Base-by-base conservation (phyloP, 1,140 invertebrate species). In the Achatina immaculata region DNA sequence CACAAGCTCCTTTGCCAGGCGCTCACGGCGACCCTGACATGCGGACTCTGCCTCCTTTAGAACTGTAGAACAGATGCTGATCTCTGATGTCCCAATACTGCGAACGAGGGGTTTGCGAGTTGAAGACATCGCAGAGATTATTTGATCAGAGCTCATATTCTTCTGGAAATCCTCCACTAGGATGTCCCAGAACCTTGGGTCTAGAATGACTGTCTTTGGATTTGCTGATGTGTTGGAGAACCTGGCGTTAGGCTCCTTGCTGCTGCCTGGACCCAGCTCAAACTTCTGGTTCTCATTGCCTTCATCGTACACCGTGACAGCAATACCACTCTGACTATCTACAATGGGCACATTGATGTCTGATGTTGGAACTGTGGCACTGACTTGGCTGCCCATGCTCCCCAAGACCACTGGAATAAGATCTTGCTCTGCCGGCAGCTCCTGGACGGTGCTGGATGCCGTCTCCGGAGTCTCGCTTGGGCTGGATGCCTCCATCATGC, bases 141-240 rank as follows among this genome's bases (percentile, higher is more conserved):
- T 81, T 69, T 83, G 82, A 31, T 83, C 80, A 7, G 82, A 81
- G 36, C 74, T 83, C 82, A 83, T 83, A 62, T 83, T 83, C 34
- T 83, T 83, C 82, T 83, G 82, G 66, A 83, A 83, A 73, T 83
- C 82, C 38, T 83, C 82, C 14, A 83, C 82, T 55, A 83, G 40
- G 65, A 83, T 83, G 14, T 83, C 82, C 82, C 82, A 83, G 69
- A 83, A 83, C n/a, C 80, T 68, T 21, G 82, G 82, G 48, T 83
- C 82, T 21, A 83, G 74, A 21, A 83, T 83, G 38, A 83, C 82
- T 19, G 82, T 83, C 66, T 83, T 83, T 21, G 82, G 82, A 11
- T 77, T 78, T 14, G 71, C 43, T 9, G 79, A 83, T 16, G 76
- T 80, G 40, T 80, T 83, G 62, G 82, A 81, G 79, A 83, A 83